Conservation (phyloP, 30 jellyfish, hydroid and myxozoan species). For the Catostylus mosaicus region DNA sequence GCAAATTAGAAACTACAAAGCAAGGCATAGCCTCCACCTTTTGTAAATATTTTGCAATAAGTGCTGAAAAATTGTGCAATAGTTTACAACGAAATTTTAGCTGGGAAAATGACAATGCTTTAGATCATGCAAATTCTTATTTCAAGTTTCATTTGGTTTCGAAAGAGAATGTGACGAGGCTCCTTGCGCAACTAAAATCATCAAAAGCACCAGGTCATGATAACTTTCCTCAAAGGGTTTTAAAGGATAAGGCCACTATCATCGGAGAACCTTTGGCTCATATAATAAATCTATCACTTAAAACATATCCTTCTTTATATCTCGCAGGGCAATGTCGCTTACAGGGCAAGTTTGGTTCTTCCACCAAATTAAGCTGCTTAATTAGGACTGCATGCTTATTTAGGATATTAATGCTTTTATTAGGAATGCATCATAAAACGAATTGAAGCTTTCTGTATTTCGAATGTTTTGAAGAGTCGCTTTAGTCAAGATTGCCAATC, state of each 20-base stretch:
- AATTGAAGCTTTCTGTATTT: slow-evolving; percentile 23
- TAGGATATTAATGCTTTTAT: no score
- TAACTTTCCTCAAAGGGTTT: slow-evolving; percentile 21
- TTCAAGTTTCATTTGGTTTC: slow-evolving; percentile 27
- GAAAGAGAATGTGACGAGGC: slow-evolving; percentile 14
- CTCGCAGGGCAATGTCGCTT: no score
- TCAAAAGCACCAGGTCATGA: slow-evolving; percentile 46
- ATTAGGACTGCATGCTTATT: no score
- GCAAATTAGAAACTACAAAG: no score
- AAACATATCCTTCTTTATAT: no score
- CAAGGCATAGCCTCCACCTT: slow-evolving; percentile 54
- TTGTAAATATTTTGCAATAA: slow-evolving; percentile 17
- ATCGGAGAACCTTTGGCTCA: slow-evolving; percentile 34
- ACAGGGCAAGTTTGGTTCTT: no score
- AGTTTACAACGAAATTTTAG: background rate
- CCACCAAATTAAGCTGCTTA: no score
- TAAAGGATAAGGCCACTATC: slow-evolving; percentile 28
- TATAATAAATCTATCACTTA: slow-evolving; percentile 29
- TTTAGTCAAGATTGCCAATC: slow-evolving; percentile 54
- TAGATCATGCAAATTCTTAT: slow-evolving; percentile 13
- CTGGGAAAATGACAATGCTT: slow-evolving; percentile 10
- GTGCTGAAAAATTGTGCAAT: no score
- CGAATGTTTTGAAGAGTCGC: slow-evolving; percentile 47
- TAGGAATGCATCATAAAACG: slow-evolving; percentile 24
- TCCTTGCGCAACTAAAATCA: slow-evolving; percentile 10